Conservation (phyloP, 2,113 vertebrate genomes). For the Rattus norvegicus region GRCr8 NC_086023.1:66314001-66314500, state of each 20-base stretch:
- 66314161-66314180: background rate
- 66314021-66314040: no score
- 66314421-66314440: constrained; percentile 49
- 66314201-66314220: background rate
- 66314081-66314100: no score
- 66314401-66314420: background rate
- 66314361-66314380: background rate
- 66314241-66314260: no score
- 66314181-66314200: background rate
- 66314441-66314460: background rate
- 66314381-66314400: background rate
- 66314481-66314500: background rate
- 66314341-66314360: background rate
- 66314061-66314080: no score
- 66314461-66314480: background rate
- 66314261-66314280: background rate
- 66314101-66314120: no score
- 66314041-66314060: no score
- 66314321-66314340: background rate
- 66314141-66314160: background rate
- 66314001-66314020: no score
- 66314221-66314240: background rate
- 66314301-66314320: background rate
- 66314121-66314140: background rate
- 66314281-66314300: background rate